Percentiles rank a stretch among this genome's conserved stretches.
Conservation (phyloP, 1,140 invertebrate species). For the Lithobius niger region DNA sequence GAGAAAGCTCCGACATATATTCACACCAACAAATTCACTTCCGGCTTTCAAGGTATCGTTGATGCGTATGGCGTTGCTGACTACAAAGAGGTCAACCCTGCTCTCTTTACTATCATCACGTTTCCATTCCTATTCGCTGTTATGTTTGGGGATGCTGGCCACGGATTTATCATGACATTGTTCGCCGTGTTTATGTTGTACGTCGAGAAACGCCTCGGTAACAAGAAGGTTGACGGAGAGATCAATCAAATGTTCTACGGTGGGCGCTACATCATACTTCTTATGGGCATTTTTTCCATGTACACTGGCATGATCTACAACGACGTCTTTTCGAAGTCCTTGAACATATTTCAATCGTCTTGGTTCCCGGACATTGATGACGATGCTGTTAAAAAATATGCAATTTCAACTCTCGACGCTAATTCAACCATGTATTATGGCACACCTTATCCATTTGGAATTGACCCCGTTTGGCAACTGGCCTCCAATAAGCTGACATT, state of each 20-base stretch:
- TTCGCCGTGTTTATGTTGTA: conserved; percentile 47
- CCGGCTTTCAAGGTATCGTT: conserved; percentile 88
- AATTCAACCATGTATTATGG: conserved; percentile 15
- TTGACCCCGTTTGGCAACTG: conserved; percentile 81
- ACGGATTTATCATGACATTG: conserved; percentile 54
- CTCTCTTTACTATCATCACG: conserved; percentile 86
- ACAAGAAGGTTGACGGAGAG: conserved; percentile 32
- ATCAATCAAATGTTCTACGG: no score
- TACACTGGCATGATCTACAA: conserved; percentile 37
- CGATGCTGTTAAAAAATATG: no score
- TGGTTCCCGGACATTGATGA: conserved; percentile 24
- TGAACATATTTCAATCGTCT: conserved; percentile 33
- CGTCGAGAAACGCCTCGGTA: conserved; percentile 29
- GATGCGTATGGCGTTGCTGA: conserved; percentile 91
- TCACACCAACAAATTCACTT: conserved; percentile 88
- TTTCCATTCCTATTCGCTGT: conserved; percentile 96
- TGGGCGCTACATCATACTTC: conserved; percentile 35
- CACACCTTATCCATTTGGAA: conserved; percentile 66
- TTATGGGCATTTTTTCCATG: conserved; percentile 37
- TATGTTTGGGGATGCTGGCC: conserved; percentile 96
- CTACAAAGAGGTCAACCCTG: conserved; percentile 92
- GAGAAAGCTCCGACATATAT: conserved; percentile 92
- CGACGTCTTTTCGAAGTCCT: conserved; percentile 35
- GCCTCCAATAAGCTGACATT: conserved; percentile 59
- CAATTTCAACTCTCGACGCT: neutral